phyloP scores from a whole-genome alignment of 2,113 vertebrate species.

The Cebidichthys violaceus region DNA sequence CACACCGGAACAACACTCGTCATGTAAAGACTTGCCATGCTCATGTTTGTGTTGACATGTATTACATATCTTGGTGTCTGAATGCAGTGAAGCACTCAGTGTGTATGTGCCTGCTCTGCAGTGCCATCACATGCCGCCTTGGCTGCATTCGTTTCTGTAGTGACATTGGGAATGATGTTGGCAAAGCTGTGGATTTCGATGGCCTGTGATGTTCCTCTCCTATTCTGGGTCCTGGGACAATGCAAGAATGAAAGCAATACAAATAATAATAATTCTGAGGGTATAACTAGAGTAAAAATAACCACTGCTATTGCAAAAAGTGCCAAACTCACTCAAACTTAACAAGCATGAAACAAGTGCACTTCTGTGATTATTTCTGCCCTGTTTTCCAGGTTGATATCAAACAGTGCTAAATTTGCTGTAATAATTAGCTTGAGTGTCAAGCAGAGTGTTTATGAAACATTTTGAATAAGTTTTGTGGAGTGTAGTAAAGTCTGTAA shows the following conservation, averaged over 20 bases:
- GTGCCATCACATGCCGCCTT: slow-evolving; percentile 9
- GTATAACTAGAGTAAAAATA: background rate
- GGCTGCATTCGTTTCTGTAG: background rate
- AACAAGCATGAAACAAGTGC: background rate
- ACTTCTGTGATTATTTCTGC: background rate
- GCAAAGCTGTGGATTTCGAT: slow-evolving; percentile 89
- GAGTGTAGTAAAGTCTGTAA: background rate
- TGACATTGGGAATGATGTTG: slow-evolving; percentile 77
- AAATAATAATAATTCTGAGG: background rate
- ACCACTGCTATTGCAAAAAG: background rate
- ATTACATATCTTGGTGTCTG: background rate
- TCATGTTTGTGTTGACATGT: background rate
- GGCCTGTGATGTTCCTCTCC: slow-evolving; percentile 91
- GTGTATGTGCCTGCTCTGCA: background rate
- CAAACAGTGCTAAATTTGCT: background rate
- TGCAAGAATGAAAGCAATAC: background rate
- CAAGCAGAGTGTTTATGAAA: too few relatives aligned
- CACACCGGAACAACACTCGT: background rate
- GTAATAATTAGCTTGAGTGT: too few relatives aligned
- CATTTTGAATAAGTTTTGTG: background rate
- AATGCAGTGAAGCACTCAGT: background rate
- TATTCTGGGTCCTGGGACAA: slow-evolving; percentile 87
- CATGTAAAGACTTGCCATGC: background rate
- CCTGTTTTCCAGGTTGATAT: background rate
- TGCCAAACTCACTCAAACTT: background rate